Evolutionary conservation across 1,140 invertebrate species (phyloP), one percentile per base, ranked within the genome.

Genomic region (Sycobia sp.): DNA sequence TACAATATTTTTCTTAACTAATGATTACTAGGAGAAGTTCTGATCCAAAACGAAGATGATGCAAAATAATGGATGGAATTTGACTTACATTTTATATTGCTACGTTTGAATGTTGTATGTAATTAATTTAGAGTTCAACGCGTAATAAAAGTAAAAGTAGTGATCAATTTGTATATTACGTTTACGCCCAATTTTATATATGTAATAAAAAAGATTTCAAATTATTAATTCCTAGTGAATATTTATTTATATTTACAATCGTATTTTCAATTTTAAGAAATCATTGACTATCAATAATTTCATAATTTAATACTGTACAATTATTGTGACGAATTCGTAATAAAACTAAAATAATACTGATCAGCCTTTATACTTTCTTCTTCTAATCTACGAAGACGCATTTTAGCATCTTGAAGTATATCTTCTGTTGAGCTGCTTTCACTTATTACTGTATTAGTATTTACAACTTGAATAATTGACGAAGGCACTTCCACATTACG

Each of bases 11-110:
- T 81, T 76, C 82, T 83, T 84, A 83, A 84, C 71, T 67, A 53
- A 62, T 56, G n/a, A 62, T 73, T 79, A 86, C 84, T 70, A 85
- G 84, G 60, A 73, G 84, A 72, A 83, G 82, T 76, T 80, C 83
- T 46, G 84, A 86, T 62, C 80, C 82, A 43, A 86, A 86, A 74
- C 77, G 84, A 71, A 84, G 84, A 80, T 85, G 81, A 83, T 83
- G 76, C 69, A 76, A 69, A 71, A 72, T 69, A 57, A 68, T 58
- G 25, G 70, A 74, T 55, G 73, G 71, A 75, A 59, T 71, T 74
- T 76, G 72, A 79, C 73, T 76, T 75, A 77, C 72, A 78, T 82
- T 82, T 82, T 81, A 76, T 81, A 82, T 60, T 77, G 70, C 71
- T 76, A 79, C 73, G 71, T 76, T 77, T 81, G 53, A 79, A 77